Evolutionary conservation across 2,113 vertebrate genomes (phyloP).

Genomic region (Rutilus rutilus): DNA sequence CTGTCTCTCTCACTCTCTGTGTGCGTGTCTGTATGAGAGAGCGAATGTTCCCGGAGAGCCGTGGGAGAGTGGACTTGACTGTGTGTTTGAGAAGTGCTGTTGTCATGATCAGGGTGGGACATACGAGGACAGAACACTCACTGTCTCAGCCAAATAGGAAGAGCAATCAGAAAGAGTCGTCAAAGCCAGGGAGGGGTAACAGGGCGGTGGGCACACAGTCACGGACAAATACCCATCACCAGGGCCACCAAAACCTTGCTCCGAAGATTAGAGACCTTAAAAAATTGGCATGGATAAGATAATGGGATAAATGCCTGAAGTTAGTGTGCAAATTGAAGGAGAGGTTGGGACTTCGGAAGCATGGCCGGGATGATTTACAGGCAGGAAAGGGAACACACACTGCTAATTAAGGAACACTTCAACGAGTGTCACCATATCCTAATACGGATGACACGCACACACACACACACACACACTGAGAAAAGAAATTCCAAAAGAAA

Average conservation of each 20-base stretch:
- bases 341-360: slow-evolving; percentile 33
- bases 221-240: slow-evolving; percentile 33
- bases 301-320: slow-evolving; percentile 14
- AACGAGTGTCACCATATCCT: slow-evolving; percentile 30
- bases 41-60: slow-evolving; percentile 44
- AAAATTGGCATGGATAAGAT: slow-evolving; percentile 33
- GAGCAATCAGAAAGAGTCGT: slow-evolving; percentile 70
- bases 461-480: slow-evolving; percentile 13
- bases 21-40: slow-evolving; percentile 23
- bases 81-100: slow-evolving; percentile 44
- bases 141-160: slow-evolving; percentile 73
- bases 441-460: slow-evolving; percentile 31
- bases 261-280: slow-evolving; percentile 21
- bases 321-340: neutral
- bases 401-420: slow-evolving; percentile 44
- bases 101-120: slow-evolving; percentile 71
- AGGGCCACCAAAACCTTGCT: neutral
- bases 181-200: slow-evolving; percentile 46
- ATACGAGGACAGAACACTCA: slow-evolving; percentile 55
- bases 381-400: slow-evolving; percentile 51
- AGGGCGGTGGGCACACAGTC: slow-evolving; percentile 45
- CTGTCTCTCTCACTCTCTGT: slow-evolving; percentile 19
- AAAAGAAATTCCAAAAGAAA: slow-evolving; percentile 12
- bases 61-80: slow-evolving; percentile 39
- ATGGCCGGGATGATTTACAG: slow-evolving; percentile 67